These are phyloP conservation scores for Rhimphoctona megacephalus DNA, from an alignment of 2,888 invertebrate species.

Conservation along the genomic window DNA sequence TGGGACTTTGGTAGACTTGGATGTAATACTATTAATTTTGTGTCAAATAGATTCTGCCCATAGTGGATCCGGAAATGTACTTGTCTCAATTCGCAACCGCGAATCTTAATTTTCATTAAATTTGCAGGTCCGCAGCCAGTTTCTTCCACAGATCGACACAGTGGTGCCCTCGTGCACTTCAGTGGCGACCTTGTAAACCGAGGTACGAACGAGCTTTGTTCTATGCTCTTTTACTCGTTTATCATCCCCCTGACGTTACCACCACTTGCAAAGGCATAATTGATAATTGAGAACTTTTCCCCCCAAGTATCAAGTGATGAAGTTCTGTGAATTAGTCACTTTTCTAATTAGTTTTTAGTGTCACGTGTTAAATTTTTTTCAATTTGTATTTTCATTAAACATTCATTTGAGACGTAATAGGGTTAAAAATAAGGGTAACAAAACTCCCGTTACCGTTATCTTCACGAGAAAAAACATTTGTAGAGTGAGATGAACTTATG, in stretches of 20 bases:
- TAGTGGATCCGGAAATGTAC: not conserved
- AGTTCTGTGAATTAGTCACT: not conserved
- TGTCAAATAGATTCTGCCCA: not conserved
- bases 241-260: constrained; percentile 1
- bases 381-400: not conserved
- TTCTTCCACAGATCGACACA: not conserved
- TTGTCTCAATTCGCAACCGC: too few relatives aligned
- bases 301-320: not conserved
- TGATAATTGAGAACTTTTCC: not conserved
- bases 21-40: not conserved
- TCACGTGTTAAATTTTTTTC: not conserved
- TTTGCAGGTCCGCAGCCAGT: not conserved
- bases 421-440: not conserved
- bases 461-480: not conserved
- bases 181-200: constrained; percentile 24
- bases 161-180: constrained; percentile 22
- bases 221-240: not conserved
- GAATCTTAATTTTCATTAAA: not conserved
- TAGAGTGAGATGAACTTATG: not conserved
- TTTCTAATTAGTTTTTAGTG: not conserved
- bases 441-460: not conserved
- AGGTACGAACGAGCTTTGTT: not conserved
- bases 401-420: not conserved
- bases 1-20: too few relatives aligned
- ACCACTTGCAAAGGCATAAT: not conserved